Evolutionary conservation across 2,797 vertebrate species (phyloP).

Genomic region (Sardinella longiceps): DNA sequence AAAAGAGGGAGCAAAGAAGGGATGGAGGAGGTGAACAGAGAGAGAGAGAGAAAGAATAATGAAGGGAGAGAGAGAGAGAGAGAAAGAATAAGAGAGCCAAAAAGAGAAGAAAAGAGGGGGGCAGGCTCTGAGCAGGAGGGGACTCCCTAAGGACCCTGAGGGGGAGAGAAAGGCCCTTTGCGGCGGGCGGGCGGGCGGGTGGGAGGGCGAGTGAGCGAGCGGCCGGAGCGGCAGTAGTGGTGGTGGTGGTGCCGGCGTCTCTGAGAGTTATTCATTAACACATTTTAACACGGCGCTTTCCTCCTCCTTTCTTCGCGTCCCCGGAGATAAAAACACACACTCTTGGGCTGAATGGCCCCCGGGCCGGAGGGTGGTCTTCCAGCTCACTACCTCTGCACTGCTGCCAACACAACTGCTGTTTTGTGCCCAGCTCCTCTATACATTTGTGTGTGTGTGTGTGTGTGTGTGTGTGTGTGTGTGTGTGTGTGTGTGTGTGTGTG

Average conservation of each 20-base stretch:
- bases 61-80: background rate
- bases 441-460: conserved; percentile 39
- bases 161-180: conserved; percentile 46
- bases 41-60: background rate
- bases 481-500: conserved; percentile 19
- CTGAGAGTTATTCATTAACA: conserved; percentile 70
- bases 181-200: no score
- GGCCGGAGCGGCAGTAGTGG: background rate
- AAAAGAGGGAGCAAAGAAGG: background rate
- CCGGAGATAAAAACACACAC: conserved; percentile 67
- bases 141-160: background rate
- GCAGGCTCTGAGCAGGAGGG: background rate
- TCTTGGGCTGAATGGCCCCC: conserved; percentile 63
- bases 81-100: conserved; percentile 24
- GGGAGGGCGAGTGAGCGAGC: no score
- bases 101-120: background rate
- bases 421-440: conserved; percentile 32
- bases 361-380: conserved; percentile 71
- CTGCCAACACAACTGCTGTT: conserved; percentile 25
- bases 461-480: conserved; percentile 18
- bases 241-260: conserved; percentile 37
- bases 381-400: conserved; percentile 59
- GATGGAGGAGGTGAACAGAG: background rate
- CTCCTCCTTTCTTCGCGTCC: conserved; percentile 59
- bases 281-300: conserved; percentile 62